phyloP scores from a whole-genome alignment of 2,797 vertebrate species.

The Cuniculus paca region DNA sequence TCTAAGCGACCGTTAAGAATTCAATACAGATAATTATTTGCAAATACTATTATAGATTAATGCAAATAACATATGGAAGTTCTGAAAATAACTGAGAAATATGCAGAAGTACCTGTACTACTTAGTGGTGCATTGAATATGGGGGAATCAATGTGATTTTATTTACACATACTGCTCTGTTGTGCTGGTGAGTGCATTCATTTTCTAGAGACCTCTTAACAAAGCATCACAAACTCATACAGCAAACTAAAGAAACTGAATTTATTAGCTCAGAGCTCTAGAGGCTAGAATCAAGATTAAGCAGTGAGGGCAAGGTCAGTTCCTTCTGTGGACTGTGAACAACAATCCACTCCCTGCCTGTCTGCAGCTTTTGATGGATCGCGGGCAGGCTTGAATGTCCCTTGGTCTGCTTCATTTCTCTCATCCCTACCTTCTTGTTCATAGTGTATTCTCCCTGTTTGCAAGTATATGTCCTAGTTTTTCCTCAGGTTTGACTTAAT shows the following conservation, averaged over 20 bases:
- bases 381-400: background rate
- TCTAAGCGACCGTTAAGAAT: background rate
- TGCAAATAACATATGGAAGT: background rate
- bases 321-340: background rate
- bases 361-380: background rate
- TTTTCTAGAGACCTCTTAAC: background rate
- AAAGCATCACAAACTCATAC: background rate
- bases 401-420: background rate
- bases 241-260: background rate
- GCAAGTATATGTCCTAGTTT: background rate
- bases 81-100: background rate
- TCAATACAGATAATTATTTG: background rate
- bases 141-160: background rate
- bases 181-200: background rate
- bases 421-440: background rate
- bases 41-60: background rate
- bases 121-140: background rate
- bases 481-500: background rate
- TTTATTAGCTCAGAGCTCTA: background rate
- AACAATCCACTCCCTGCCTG: background rate
- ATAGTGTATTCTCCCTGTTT: fast-evolving
- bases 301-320: background rate
- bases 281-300: background rate
- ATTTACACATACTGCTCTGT: background rate
- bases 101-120: background rate